Conservation (phyloP, 2,888 invertebrate species). For the Phengaris alcon region DNA sequence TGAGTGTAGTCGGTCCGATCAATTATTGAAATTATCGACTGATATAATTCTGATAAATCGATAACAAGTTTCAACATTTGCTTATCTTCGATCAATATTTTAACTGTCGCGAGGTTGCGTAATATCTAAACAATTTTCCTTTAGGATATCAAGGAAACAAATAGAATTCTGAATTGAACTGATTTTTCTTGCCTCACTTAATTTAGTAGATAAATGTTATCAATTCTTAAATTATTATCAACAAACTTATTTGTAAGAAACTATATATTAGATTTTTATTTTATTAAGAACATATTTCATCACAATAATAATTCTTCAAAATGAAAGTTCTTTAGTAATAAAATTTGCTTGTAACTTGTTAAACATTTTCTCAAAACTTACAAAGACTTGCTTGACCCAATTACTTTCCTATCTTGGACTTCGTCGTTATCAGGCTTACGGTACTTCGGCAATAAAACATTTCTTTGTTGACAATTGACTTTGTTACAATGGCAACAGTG, state of each 20-base stretch:
- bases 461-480: slow-evolving; percentile 12
- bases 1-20: slow-evolving; percentile 51
- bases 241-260: not conserved
- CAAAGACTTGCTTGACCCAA: slow-evolving; percentile 5
- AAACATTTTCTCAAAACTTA: slow-evolving; percentile 12
- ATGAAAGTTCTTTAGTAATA: not conserved
- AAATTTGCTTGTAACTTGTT: slow-evolving; percentile 16
- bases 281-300: not conserved
- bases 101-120: not conserved
- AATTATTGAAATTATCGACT: slow-evolving; percentile 66
- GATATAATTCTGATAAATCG: slow-evolving; percentile 62
- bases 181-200: no score
- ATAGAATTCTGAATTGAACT: no score
- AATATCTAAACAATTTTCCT: not conserved
- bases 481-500: slow-evolving; percentile 16
- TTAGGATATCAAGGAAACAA: not conserved
- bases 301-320: not conserved
- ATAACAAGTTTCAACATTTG: slow-evolving; percentile 38
- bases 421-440: slow-evolving; percentile 9
- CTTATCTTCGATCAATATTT: slow-evolving; percentile 31
- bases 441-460: slow-evolving; percentile 18
- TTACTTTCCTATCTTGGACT: slow-evolving; percentile 16
- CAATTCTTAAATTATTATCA: not conserved
- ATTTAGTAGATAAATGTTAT: no score
- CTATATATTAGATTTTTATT: not conserved